phyloP scores from a whole-genome alignment of 2,888 invertebrate genomes.

The Andrena bucephala region DNA sequence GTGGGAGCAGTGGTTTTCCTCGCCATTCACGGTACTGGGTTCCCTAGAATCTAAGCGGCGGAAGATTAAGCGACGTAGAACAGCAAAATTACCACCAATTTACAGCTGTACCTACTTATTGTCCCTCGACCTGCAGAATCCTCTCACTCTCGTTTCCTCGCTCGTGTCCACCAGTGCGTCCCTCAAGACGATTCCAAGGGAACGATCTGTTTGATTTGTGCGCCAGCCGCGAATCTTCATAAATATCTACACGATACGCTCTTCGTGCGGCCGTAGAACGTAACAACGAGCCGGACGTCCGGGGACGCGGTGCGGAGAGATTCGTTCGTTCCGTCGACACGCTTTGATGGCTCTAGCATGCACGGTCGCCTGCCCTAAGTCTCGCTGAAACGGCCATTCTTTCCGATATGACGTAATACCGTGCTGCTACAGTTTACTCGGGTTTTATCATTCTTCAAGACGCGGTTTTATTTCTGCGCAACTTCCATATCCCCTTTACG shows the following conservation, averaged over 20 bases:
- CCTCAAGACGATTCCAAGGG: not conserved
- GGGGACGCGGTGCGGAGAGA: constrained; percentile 30
- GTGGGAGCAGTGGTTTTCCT: not conserved
- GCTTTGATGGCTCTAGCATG: constrained; percentile 42
- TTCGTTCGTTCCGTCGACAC: constrained; percentile 30
- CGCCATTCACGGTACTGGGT: not conserved
- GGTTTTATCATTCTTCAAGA: constrained; percentile 45
- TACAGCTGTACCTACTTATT: too few species aligned
- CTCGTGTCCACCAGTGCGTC: not conserved
- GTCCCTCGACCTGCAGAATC: too few species aligned
- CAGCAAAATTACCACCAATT: too few species aligned
- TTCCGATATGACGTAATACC: constrained; percentile 39
- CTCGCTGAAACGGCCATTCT: constrained; percentile 35
- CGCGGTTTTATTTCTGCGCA: constrained; percentile 21
- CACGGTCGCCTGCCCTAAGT: constrained; percentile 18
- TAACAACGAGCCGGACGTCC: constrained; percentile 41
- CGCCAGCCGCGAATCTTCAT: constrained; percentile 25
- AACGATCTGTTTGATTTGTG: not conserved
- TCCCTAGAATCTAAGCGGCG: not conserved
- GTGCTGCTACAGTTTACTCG: constrained; percentile 43
- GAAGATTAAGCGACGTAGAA: too few species aligned
- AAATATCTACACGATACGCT: constrained; percentile 38
- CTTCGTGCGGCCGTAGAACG: constrained; percentile 23
- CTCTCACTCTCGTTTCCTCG: not conserved
- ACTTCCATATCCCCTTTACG: constrained; percentile 32